These are phyloP conservation scores for Hydraecia micacea DNA, from an alignment of 2,888 invertebrate species.

Conservation along the genomic window DNA sequence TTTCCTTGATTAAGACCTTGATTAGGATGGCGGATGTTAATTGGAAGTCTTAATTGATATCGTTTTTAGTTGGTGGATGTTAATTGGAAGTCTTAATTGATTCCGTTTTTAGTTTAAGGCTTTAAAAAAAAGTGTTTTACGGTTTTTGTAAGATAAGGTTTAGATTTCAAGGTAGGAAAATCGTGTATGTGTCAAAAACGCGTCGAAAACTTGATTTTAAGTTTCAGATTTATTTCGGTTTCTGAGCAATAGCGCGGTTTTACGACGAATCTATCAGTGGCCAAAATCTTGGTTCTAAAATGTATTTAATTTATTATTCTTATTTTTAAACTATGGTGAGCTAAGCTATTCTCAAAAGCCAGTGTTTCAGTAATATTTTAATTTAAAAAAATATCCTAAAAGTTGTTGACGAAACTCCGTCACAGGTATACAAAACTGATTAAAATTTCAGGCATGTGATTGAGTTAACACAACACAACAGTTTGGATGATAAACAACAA, in stretches of 20 bases:
- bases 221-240: background rate
- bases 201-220: background rate
- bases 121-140: background rate
- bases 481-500: background rate
- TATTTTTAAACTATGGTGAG: background rate
- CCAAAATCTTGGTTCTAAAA: background rate
- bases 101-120: background rate
- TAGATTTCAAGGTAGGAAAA: background rate
- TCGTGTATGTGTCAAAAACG: too few species aligned
- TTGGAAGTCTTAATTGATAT: constrained; percentile 37
- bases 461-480: background rate
- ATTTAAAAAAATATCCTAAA: background rate
- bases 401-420: background rate
- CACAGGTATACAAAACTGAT: background rate
- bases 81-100: background rate
- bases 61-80: too few species aligned
- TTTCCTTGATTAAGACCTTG: constrained; percentile 53
- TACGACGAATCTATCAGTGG: too few species aligned
- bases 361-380: background rate
- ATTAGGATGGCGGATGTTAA: constrained; percentile 49
- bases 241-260: background rate
- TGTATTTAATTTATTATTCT: background rate
- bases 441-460: background rate
- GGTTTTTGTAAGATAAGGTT: background rate
- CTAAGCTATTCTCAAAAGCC: background rate